phyloP scores from a whole-genome alignment of 2,888 invertebrate genomes.

The Pseudolycoriella hygida region DNA sequence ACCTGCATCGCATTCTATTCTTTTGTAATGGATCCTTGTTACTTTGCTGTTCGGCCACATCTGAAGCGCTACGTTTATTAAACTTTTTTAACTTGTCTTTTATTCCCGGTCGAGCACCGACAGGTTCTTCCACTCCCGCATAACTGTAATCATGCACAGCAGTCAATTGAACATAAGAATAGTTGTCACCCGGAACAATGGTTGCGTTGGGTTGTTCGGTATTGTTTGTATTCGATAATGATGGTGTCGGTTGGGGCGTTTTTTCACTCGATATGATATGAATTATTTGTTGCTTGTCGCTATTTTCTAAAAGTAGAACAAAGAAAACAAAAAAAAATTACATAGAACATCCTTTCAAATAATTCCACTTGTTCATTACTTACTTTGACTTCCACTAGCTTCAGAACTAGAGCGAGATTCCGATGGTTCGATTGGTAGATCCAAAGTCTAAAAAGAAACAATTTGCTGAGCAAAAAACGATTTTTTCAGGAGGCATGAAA shows the following conservation, averaged over 20 bases:
- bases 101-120: conserved; percentile 31
- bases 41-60: conserved; percentile 29
- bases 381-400: conserved; percentile 31
- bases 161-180: conserved; percentile 70
- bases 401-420: conserved; percentile 64
- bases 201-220: conserved; percentile 8
- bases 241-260: conserved; percentile 14
- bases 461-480: too few species aligned
- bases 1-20: conserved; percentile 29
- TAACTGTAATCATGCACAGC: conserved; percentile 59
- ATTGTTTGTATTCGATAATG: conserved; percentile 11
- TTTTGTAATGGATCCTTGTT: conserved; percentile 20
- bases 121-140: conserved; percentile 36
- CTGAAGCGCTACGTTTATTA: conserved; percentile 44
- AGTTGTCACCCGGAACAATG: conserved; percentile 40
- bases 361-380: conserved; percentile 9
- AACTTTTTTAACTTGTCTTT: conserved; percentile 45
- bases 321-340: too few species aligned
- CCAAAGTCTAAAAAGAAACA: conserved; percentile 49
- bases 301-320: conserved; percentile 15
- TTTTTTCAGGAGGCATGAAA: too few species aligned
- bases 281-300: conserved; percentile 30
- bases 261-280: conserved; percentile 38
- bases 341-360: neutral
- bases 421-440: conserved; percentile 63